Percentiles rank a stretch among this genome's conserved stretches.
Evolutionary conservation across 2,797 vertebrate species (phyloP).

Genomic region (Acanthis flammea): DNA sequence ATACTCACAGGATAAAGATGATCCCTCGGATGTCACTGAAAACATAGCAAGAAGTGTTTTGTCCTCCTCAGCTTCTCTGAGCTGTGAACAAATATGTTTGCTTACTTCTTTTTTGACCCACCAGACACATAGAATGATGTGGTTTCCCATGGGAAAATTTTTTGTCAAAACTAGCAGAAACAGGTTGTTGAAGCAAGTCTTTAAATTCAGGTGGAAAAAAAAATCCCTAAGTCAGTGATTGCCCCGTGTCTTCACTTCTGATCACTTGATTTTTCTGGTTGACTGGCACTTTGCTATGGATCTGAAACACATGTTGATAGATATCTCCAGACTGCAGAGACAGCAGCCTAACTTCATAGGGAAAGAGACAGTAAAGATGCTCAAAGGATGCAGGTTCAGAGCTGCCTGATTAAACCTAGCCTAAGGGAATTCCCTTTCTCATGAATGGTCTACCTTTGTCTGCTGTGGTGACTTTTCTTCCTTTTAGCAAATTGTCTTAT

Average conservation of each 20-base stretch:
- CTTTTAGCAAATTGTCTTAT: not conserved
- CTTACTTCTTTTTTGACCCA: not conserved
- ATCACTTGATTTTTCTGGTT: not conserved
- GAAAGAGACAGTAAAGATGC: not conserved
- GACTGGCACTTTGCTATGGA: not conserved
- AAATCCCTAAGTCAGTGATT: not conserved
- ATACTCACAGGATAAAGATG: not conserved
- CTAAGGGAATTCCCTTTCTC: not conserved
- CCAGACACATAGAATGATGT: not conserved
- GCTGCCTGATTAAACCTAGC: not conserved
- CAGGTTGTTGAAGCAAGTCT: not conserved
- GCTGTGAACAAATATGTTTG: not conserved
- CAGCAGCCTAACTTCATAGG: not conserved
- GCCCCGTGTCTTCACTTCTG: not conserved
- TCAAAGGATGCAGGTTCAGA: not conserved
- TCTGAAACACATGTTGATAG: not conserved
- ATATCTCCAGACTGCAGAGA: not conserved
- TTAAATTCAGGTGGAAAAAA: not conserved
- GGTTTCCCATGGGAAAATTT: not conserved
- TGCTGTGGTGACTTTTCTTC: not conserved
- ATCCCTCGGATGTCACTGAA: not conserved
- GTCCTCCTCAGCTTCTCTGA: not conserved
- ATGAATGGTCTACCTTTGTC: not conserved
- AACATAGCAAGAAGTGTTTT: not conserved
- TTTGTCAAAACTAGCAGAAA: not conserved